These are phyloP conservation scores for Cairina moschata DNA, from an alignment of 2,113 vertebrate species.

Conservation along the genomic window DNA sequence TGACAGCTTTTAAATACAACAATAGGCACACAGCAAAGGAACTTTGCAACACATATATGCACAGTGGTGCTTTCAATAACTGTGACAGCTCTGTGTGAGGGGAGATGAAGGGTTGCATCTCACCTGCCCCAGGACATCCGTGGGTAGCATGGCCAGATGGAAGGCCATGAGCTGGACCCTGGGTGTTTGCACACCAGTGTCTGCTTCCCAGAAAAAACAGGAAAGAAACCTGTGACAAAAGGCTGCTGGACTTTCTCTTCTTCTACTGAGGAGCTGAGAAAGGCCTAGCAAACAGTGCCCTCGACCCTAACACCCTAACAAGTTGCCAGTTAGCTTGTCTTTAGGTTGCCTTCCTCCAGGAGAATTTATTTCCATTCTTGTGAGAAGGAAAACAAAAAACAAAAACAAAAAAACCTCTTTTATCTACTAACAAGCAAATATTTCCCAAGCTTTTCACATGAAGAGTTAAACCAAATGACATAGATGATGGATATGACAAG, in stretches of 20 bases:
- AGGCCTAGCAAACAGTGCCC: background rate
- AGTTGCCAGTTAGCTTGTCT: rapidly evolving
- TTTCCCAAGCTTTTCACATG: background rate
- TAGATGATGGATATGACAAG: background rate
- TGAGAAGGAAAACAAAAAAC: background rate
- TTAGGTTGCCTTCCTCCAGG: background rate
- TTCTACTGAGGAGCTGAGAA: background rate
- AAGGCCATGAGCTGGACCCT: rapidly evolving
- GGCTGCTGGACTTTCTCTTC: background rate
- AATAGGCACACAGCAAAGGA: background rate
- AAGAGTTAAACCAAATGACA: background rate
- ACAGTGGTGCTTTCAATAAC: background rate
- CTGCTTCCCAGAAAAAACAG: background rate
- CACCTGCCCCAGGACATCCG: rapidly evolving
- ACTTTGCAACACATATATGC: rapidly evolving
- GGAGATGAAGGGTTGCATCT: background rate
- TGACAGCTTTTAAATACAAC: background rate
- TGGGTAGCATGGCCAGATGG: no score
- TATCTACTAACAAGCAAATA: background rate
- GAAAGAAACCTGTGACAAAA: background rate
- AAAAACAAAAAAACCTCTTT: background rate
- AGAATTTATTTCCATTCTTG: background rate
- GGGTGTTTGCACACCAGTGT: rapidly evolving
- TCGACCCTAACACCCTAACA: background rate
- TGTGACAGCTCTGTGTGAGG: background rate